Evolutionary conservation across 2,113 vertebrate species (phyloP).

Genomic region (Mirza zaza): DNA sequence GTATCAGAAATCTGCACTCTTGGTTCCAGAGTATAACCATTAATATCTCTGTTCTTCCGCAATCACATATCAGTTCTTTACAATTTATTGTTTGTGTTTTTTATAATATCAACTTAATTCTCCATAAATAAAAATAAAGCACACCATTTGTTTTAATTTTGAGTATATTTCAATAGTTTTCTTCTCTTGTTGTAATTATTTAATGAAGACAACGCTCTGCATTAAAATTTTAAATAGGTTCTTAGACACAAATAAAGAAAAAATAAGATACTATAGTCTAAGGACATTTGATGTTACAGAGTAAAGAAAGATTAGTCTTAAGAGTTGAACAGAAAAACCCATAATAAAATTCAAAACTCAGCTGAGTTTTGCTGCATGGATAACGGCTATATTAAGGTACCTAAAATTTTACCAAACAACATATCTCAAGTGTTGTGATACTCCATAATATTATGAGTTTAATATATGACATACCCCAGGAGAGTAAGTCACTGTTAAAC

Average conservation of each 20-base stretch:
- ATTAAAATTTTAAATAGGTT: background rate
- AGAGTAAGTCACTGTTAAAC: background rate
- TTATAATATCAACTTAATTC: background rate
- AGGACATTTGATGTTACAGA: background rate
- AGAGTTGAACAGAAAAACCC: background rate
- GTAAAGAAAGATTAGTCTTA: background rate
- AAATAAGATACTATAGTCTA: background rate
- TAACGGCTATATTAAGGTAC: background rate
- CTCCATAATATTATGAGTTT: background rate
- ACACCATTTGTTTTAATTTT: slow-evolving; percentile 20
- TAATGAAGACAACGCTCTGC: background rate
- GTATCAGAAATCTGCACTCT: background rate
- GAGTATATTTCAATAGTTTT: background rate
- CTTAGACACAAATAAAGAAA: background rate
- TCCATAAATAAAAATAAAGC: background rate
- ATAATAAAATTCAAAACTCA: background rate
- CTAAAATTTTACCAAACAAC: background rate
- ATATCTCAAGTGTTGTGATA: background rate
- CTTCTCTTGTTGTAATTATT: background rate
- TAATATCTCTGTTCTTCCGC: background rate
- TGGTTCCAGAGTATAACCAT: background rate
- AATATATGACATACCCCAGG: background rate
- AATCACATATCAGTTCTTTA: background rate
- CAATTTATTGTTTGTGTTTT: background rate
- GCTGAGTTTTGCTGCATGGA: background rate